These are phyloP conservation scores for Bujurquina vittata DNA, from an alignment of 2,113 vertebrate genomes.

Conservation along the genomic window DNA sequence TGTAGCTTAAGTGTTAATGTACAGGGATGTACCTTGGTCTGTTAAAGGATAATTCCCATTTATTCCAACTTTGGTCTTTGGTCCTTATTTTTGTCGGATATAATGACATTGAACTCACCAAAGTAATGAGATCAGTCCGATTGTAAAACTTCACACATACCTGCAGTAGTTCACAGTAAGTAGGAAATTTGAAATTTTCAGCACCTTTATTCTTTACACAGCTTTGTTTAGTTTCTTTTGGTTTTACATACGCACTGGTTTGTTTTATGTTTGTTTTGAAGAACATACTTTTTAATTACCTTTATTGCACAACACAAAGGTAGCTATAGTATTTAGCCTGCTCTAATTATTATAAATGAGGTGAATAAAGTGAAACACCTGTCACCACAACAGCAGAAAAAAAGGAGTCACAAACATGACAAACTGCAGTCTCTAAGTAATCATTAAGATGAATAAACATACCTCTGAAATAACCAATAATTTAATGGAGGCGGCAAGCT, in stretches of 20 bases:
- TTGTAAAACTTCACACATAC: background rate
- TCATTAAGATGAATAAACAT: background rate
- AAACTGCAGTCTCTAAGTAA: background rate
- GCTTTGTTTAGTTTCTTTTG: background rate
- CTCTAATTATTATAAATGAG: background rate
- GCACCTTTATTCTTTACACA: background rate
- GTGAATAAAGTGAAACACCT: background rate
- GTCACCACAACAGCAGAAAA: background rate
- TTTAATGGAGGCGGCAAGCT: background rate
- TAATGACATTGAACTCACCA: background rate
- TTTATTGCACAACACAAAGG: background rate
- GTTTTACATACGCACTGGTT: background rate
- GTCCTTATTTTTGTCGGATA: background rate
- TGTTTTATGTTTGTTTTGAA: background rate
- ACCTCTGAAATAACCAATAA: background rate
- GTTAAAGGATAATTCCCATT: background rate
- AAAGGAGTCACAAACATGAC: background rate
- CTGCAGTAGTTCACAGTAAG: background rate
- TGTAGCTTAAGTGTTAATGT: conserved; percentile 12
- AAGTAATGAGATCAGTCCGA: background rate
- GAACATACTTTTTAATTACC: background rate
- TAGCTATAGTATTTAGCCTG: background rate
- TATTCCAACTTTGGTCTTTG: background rate
- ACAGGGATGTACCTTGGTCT: background rate
- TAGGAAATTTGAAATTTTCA: background rate